A percentile compares a stretch with the other conserved stretches of the same genome.
These are phyloP conservation scores for Phocides pigmalion DNA, from an alignment of 1,140 invertebrate genomes.

Conservation along the genomic window DNA sequence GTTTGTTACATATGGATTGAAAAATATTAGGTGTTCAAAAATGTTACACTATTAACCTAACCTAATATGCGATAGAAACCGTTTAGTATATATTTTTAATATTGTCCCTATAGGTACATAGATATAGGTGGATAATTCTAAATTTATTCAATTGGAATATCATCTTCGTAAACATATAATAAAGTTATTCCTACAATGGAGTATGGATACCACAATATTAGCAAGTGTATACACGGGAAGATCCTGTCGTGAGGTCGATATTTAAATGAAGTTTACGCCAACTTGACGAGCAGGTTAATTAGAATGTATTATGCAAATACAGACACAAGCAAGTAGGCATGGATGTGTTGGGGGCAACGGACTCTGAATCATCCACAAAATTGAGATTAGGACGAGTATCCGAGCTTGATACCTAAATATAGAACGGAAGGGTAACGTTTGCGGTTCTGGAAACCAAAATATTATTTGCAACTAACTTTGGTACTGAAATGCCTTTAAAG, in stretches of 20 bases:
- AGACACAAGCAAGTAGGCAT: constrained; percentile 49
- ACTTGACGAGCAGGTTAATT: constrained; percentile 66
- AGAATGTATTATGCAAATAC: constrained; percentile 70
- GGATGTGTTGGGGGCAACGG: constrained; percentile 46
- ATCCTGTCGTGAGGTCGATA: constrained; percentile 65
- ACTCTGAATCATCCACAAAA: constrained; percentile 60
- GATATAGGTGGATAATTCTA: too few species aligned
- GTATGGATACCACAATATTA: constrained; percentile 47
- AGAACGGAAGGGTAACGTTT: constrained; percentile 48
- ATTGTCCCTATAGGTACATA: too few species aligned
- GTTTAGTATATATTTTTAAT: too few species aligned
- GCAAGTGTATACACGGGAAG: constrained; percentile 54
- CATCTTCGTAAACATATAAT: constrained; percentile 23
- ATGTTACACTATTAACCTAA: too few species aligned
- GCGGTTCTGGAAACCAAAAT: constrained; percentile 23
- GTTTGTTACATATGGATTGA: too few species aligned
- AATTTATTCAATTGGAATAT: constrained; percentile 8
- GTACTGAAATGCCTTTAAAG: not conserved
- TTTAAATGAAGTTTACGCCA: constrained; percentile 65
- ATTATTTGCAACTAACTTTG: constrained; percentile 3
- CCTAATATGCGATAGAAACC: too few species aligned
- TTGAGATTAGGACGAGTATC: constrained; percentile 57
- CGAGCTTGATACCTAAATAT: constrained; percentile 52
- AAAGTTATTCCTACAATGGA: constrained; percentile 34
- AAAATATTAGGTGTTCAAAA: too few species aligned